Percentiles rank a stretch among this genome's conserved stretches.
Evolutionary conservation across 2,797 vertebrate species (phyloP).

Genomic region (Sebastolobus altivelis): DNA sequence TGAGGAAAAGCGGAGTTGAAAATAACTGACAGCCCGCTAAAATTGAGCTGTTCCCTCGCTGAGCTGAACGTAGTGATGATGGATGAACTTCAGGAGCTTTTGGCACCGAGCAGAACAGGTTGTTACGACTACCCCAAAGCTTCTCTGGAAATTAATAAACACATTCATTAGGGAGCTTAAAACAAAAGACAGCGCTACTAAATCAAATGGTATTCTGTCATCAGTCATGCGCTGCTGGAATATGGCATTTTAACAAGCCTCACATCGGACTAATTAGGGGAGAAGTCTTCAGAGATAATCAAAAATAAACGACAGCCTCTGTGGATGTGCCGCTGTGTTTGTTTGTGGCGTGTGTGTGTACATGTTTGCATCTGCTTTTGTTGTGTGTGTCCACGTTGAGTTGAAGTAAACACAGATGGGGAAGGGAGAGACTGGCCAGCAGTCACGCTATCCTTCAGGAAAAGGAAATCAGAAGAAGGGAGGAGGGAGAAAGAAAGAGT

Average conservation of each 20-base stretch:
- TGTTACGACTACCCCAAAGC: slow-evolving; percentile 44
- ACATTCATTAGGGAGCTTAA: slow-evolving; percentile 62
- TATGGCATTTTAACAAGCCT: slow-evolving; percentile 69
- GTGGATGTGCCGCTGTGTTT: slow-evolving; percentile 20
- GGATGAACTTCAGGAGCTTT: slow-evolving; percentile 48
- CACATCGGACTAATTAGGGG: slow-evolving; percentile 63
- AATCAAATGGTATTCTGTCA: slow-evolving; percentile 60
- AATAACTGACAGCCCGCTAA: slow-evolving; percentile 37
- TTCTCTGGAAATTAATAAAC: slow-evolving; percentile 65
- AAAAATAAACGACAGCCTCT: slow-evolving; percentile 27
- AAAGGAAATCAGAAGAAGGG: slow-evolving; percentile 31
- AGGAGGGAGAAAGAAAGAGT: slow-evolving; percentile 19
- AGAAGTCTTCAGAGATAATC: slow-evolving; percentile 34
- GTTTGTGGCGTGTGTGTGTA: slow-evolving; percentile 5
- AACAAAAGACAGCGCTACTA: slow-evolving; percentile 44
- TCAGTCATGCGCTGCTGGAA: slow-evolving; percentile 58
- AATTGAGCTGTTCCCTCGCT: slow-evolving; percentile 38
- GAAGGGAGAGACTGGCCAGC: slow-evolving; percentile 22
- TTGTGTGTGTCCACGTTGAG: slow-evolving; percentile 30
- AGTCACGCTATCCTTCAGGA: slow-evolving; percentile 23
- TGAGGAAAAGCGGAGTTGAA: slow-evolving; percentile 17
- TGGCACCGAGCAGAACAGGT: slow-evolving; percentile 29
- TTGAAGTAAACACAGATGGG: slow-evolving; percentile 61
- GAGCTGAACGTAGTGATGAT: slow-evolving; percentile 41
- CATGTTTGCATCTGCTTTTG: slow-evolving; percentile 18